These are phyloP conservation scores for Poecilia velifera DNA, from an alignment of 2,797 vertebrate genomes.

Conservation along the genomic window DNA sequence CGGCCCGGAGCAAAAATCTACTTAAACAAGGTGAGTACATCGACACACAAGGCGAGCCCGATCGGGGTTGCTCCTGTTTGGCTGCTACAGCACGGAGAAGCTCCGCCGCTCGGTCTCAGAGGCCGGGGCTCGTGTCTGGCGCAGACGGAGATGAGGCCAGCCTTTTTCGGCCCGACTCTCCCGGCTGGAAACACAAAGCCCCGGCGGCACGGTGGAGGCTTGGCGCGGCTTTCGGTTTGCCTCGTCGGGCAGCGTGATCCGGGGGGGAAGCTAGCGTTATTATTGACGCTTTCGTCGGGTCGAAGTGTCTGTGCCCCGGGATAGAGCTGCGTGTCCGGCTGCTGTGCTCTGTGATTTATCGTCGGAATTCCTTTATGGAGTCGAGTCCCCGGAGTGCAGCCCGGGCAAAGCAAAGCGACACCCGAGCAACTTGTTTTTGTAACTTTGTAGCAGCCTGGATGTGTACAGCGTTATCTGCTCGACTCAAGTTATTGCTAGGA, in stretches of 20 bases:
- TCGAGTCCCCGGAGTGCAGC: slow-evolving; percentile 38
- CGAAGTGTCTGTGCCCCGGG: slow-evolving; percentile 53
- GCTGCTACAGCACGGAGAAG: slow-evolving; percentile 29
- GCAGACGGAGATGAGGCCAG: slow-evolving; percentile 74
- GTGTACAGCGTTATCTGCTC: slow-evolving; percentile 1
- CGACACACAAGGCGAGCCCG: slow-evolving; percentile 31
- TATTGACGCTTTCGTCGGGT: slow-evolving; percentile 26
- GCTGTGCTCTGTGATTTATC: slow-evolving; percentile 44
- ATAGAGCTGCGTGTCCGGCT: slow-evolving; percentile 48
- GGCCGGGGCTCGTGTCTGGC: slow-evolving; percentile 69
- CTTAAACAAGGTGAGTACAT: slow-evolving; percentile 59
- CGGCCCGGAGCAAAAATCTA: neutral
- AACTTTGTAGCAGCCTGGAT: slow-evolving; percentile 64
- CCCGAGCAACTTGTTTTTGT: slow-evolving; percentile 65
- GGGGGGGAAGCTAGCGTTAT: slow-evolving; percentile 14
- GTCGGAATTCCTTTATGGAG: slow-evolving; percentile 57
- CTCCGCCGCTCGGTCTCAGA: slow-evolving; percentile 52
- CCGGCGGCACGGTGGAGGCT: slow-evolving; percentile 38
- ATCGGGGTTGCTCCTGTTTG: slow-evolving; percentile 39
- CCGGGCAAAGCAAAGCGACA: slow-evolving; percentile 22
- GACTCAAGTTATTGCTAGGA: slow-evolving; percentile 24
- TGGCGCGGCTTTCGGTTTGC: slow-evolving; percentile 30
- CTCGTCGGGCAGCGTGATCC: slow-evolving; percentile 11
- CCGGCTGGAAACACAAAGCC: slow-evolving; percentile 51
- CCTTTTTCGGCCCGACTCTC: slow-evolving; percentile 64